Evolutionary conservation across 2,797 vertebrate species (phyloP).

Genomic region (Betta splendens): DNA sequence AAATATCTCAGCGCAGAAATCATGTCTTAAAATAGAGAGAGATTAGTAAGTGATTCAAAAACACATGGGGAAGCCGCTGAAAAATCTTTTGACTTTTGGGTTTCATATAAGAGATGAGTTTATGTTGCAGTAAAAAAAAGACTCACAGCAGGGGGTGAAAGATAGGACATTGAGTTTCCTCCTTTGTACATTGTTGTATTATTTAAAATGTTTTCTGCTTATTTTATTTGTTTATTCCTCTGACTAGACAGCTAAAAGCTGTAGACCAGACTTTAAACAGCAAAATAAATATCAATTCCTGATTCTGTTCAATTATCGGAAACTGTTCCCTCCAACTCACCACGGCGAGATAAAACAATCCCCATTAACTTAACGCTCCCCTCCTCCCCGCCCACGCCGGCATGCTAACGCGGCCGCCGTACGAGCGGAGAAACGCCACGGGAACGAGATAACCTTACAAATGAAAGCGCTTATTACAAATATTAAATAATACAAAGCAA

Average conservation of each 20-base stretch:
- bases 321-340: slow-evolving; percentile 61
- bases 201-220: slow-evolving; percentile 53
- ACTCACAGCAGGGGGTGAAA: slow-evolving; percentile 34
- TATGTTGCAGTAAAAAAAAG: too few relatives aligned
- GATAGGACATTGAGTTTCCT: slow-evolving; percentile 49
- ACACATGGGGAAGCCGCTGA: too few relatives aligned
- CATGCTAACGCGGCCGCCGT: not conserved
- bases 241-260: slow-evolving; percentile 58
- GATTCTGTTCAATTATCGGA: slow-evolving; percentile 65
- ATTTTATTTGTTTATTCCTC: slow-evolving; percentile 50
- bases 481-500: slow-evolving; percentile 37
- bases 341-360: slow-evolving; percentile 42
- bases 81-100: too few relatives aligned
- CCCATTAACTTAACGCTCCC: slow-evolving; percentile 28
- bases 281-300: slow-evolving; percentile 72
- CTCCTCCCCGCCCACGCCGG: slow-evolving; percentile 7
- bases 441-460: slow-evolving; percentile 21
- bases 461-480: slow-evolving; percentile 36
- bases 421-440: slow-evolving; percentile 3
- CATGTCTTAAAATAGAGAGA: not conserved
- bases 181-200: slow-evolving; percentile 45
- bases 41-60: not conserved
- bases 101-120: too few relatives aligned
- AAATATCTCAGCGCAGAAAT: not conserved
- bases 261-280: slow-evolving; percentile 41